These are phyloP conservation scores for Leptoteleia sp. DNA, from an alignment of 1,140 invertebrate genomes.

Conservation along the genomic window DNA sequence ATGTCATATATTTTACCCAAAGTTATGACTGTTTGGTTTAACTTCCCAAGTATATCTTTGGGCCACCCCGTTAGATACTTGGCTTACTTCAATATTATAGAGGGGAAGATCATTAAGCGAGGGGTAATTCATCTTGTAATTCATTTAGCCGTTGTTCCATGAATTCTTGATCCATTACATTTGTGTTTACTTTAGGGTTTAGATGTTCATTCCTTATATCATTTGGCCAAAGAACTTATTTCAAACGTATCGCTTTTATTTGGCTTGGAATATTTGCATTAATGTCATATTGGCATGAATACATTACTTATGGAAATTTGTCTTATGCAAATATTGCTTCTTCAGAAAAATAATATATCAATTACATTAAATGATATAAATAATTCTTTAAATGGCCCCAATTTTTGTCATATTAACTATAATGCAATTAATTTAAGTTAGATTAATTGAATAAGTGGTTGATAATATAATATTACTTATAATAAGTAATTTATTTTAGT, in stretches of 20 bases:
- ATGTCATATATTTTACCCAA: constrained; percentile 19
- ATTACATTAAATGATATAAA: no score
- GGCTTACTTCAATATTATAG: constrained; percentile 26
- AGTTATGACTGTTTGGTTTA: constrained; percentile 25
- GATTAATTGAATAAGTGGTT: no score
- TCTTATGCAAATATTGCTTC: not conserved
- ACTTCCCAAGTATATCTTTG: constrained; percentile 9
- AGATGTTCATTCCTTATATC: constrained; percentile 10
- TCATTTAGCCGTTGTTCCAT: constrained; percentile 34
- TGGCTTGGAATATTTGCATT: constrained; percentile 2
- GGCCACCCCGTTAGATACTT: constrained; percentile 8
- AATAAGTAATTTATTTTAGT: no score
- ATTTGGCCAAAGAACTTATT: constrained; percentile 13
- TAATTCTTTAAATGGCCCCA: no score
- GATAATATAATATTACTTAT: no score
- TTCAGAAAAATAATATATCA: no score
- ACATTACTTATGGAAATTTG: constrained; percentile 6
- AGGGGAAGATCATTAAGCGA: constrained; percentile 33
- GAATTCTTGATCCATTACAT: constrained; percentile 23
- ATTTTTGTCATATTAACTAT: no score
- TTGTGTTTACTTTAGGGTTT: constrained; percentile 10
- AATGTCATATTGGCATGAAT: not conserved
- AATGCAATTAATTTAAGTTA: no score
- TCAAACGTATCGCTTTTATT: constrained; percentile 10
- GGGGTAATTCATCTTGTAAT: constrained; percentile 43